Conservation (phyloP, 2,113 vertebrate species). For the Aldabrachelys gigantea region DNA sequence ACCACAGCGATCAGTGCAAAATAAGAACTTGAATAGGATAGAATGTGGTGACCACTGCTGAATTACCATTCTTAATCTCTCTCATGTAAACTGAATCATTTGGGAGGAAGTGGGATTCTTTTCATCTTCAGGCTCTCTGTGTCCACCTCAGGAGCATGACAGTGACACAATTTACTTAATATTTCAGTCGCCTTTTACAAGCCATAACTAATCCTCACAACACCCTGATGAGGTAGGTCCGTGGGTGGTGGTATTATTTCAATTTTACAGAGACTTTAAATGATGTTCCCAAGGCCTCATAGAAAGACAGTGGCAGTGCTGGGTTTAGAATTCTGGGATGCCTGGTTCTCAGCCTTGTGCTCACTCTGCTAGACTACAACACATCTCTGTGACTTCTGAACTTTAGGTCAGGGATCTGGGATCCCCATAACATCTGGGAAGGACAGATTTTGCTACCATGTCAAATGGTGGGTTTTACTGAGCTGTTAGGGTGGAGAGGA, state of each 20-base stretch:
- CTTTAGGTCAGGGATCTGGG: not conserved
- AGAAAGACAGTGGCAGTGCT: not conserved
- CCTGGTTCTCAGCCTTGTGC: not conserved
- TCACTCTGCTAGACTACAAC: fast-evolving
- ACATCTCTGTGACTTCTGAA: not conserved
- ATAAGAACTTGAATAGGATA: not conserved
- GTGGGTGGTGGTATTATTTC: not conserved
- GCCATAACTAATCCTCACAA: not conserved
- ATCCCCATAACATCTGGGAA: not conserved
- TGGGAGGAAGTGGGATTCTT: not conserved
- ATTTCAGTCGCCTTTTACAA: not conserved
- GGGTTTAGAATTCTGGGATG: not conserved
- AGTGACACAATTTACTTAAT: not conserved
- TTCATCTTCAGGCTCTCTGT: not conserved
- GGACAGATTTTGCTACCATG: not conserved
- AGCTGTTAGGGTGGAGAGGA: not conserved
- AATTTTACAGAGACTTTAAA: fast-evolving
- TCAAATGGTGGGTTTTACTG: not conserved
- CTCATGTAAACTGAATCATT: not conserved
- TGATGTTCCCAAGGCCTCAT: fast-evolving
- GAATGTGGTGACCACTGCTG: not conserved
- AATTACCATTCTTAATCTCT: not conserved
- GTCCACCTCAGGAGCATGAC: not conserved
- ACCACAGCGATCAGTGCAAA: not conserved
- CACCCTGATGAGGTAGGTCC: fast-evolving